Base-by-base conservation (phyloP, 2,797 vertebrate genomes). In the Enteromius paludinosus region DNA sequence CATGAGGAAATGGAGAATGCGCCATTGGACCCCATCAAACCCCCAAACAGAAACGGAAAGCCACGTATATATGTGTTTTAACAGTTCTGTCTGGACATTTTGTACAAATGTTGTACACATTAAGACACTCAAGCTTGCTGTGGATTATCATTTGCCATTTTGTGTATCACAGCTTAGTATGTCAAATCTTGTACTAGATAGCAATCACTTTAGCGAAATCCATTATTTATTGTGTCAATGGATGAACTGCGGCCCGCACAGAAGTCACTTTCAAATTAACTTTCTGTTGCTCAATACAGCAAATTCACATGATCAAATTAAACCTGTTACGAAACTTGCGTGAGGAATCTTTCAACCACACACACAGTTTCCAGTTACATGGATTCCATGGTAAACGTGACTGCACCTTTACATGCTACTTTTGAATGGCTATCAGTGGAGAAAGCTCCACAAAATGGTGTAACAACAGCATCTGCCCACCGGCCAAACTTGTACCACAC, bases 1-100 rank as follows among this genome's bases (percentile, higher is more conserved):
- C 92, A 93, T 84, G 87, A 89, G 87, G 88, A 95, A 96, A 95
- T 95, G 92, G 94, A 92, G 95, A 93, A 95, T 88, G 61, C 83
- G 92, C 92, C 91, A 84, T 80, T 74, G 85, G 86, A 89, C 83
- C 82, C 38, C 86, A 66, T 78, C 87, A 86, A 18, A 76, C 86
- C 89, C 15, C 20, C 45, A 70, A 52, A 38, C 1, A 23, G 71
- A 68, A 73, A 38, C 11, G 0, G n/a, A 9, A 70, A 47, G 30
- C 56, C n/a, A 8, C 28, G 2, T 23, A 18, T 78, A 45, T 78
- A 45, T 38, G 62, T 38, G 45, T 61, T 74, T 74, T 23, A 70
- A 30, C 23, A 28, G 65, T 59, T 70, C 9, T 25, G 17, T 28
- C 2, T 41, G n/a, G 1, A 18, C 61, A 2, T 41, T 54, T 65